A percentile compares a stretch with the other conserved stretches of the same genome.
These are phyloP conservation scores for Gadus chalcogrammus DNA, from an alignment of 2,113 vertebrate species.

Conservation along the genomic window DNA sequence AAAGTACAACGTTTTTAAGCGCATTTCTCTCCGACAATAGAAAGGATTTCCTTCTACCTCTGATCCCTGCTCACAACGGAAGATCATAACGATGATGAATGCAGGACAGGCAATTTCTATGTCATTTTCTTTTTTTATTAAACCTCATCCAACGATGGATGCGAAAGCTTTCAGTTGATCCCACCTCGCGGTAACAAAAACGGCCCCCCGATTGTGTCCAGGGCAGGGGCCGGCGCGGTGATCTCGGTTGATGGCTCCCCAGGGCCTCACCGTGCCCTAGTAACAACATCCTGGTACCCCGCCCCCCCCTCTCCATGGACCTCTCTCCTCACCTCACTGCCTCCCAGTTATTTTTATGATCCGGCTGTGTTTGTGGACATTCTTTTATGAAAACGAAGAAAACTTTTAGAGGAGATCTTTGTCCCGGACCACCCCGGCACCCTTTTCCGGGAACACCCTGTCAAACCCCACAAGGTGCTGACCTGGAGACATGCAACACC, in stretches of 20 bases:
- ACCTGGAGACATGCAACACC: slow-evolving; percentile 12
- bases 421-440: slow-evolving; percentile 24
- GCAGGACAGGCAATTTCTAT: too few species aligned
- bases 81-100: too few species aligned
- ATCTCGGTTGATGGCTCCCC: slow-evolving; percentile 46
- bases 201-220: slow-evolving; percentile 8
- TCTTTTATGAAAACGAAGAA: slow-evolving; percentile 28
- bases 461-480: slow-evolving; percentile 15
- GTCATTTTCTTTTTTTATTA: too few species aligned
- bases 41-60: too few species aligned
- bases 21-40: too few species aligned
- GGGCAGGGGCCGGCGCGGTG: slow-evolving; percentile 28
- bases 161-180: too few species aligned
- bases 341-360: slow-evolving; percentile 72
- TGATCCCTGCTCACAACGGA: too few species aligned
- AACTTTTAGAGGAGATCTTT: slow-evolving; percentile 32
- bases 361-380: slow-evolving; percentile 42
- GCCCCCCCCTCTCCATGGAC: slow-evolving; percentile 1
- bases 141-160: too few species aligned
- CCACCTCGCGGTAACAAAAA: too few species aligned
- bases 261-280: slow-evolving; percentile 45
- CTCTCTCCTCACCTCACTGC: slow-evolving; percentile 60
- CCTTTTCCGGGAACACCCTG: slow-evolving; percentile 12
- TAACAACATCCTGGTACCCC: slow-evolving; percentile 67
- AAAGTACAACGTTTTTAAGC: too few species aligned